Evolutionary conservation across 2,797 vertebrate species (phyloP), one percentile per base, ranked within the genome.

Genomic region (Melanogrammus aeglefinus): DNA sequence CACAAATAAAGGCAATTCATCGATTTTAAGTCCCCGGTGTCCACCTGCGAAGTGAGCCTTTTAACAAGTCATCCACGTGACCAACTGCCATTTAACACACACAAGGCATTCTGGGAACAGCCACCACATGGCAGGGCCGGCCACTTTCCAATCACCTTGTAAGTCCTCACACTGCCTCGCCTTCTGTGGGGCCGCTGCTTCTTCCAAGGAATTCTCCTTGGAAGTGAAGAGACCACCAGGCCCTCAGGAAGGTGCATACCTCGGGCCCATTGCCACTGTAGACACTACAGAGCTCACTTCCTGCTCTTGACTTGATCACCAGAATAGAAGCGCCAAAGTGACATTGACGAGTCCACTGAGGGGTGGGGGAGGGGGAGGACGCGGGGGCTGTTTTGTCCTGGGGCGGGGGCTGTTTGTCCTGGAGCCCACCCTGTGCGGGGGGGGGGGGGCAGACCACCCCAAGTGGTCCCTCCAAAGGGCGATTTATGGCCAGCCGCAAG

Each of bases 221-320:
- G 83, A 85, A 86, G 89, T 81, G 77, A 85, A 81, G 78, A 82
- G 93, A 93, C 94, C 93, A 94, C 92, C 92, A 93, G 89, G 90
- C 84, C 81, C 77, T 89, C 82, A 80, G 76, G 39, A 39, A 39
- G 36, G 36, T 85, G 83, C 86, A 91, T 87, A 91, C 87, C 85
- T 89, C 86, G 21, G 31, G 21, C 69, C 87, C 87, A 82, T 79
- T 83, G 86, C 85, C 83, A 7, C 80, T 83, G 84, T 88, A 75
- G 77, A 79, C 88, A 85, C 63, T 66, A 27, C 63, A 27, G 12
- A 76, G 76, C 77, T 74, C 86, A 87, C 85, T 87, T 83, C 79
- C 79, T 83, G 84, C 83, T 90, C 87, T 87, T 75, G 79, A 78
- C 84, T 84, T 77, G 76, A 74, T 51, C 86, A 91, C 92, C 85